Conservation (phyloP, 2,113 vertebrate species). For the Dinomys branickii region DNA sequence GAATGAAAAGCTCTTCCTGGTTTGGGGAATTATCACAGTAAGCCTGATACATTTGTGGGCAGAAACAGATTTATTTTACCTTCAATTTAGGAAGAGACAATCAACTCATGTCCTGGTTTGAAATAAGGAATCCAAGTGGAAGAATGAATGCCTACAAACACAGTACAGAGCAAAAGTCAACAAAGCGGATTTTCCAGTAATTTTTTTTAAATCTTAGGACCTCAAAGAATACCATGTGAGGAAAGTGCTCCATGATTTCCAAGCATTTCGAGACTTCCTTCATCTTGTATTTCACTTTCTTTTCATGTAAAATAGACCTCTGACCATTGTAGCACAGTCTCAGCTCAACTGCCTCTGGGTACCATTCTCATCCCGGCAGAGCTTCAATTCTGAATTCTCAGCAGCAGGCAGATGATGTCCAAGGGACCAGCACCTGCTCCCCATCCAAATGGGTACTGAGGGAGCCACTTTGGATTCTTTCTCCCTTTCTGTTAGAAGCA, state of each 20-base stretch:
- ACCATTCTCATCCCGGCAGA: background rate
- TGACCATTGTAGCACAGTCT: background rate
- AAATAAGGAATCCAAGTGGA: background rate
- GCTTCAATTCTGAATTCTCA: background rate
- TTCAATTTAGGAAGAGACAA: background rate
- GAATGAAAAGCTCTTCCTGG: background rate
- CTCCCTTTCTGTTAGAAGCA: background rate
- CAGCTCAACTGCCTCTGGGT: background rate
- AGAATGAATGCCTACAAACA: background rate
- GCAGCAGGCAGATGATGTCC: background rate
- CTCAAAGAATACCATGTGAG: background rate
- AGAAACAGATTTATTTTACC: background rate
- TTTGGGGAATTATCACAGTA: background rate
- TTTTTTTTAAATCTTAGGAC: background rate
- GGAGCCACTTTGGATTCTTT: background rate
- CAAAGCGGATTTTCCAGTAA: background rate
- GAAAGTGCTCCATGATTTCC: background rate
- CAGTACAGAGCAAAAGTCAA: background rate
- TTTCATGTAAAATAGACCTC: background rate
- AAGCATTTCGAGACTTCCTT: background rate
- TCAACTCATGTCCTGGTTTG: background rate
- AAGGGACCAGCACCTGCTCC: background rate
- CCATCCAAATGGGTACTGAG: background rate
- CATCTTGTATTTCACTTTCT: background rate
- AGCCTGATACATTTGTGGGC: background rate